These are phyloP conservation scores for Palythoa caribaeorum DNA, from an alignment of 92 coral and sea anemone genomes.

Conservation along the genomic window DNA sequence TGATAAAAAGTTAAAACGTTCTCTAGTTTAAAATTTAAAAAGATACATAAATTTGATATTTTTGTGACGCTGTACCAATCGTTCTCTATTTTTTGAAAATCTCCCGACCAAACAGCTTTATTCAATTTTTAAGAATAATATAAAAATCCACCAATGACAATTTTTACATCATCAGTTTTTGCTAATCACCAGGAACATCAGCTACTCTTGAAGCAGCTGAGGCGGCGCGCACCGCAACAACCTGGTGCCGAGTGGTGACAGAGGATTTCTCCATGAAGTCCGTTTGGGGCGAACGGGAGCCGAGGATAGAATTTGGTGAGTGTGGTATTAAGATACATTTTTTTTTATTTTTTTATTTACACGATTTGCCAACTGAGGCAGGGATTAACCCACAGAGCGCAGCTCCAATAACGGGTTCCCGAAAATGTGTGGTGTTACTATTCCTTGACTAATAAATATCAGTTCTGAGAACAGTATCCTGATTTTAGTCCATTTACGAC, in stretches of 20 bases:
- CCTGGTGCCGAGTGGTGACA: conserved; percentile 49
- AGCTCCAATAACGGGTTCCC: no score
- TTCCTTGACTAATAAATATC: no score
- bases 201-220: conserved; percentile 7
- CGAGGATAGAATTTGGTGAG: conserved; percentile 41
- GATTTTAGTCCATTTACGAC: no score
- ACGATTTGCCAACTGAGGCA: no score
- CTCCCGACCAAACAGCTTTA: neutral
- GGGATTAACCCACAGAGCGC: no score
- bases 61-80: no score
- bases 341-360: no score
- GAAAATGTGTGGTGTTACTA: no score
- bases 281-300: conserved; percentile 37
- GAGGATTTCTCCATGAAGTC: conserved; percentile 45
- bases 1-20: no score
- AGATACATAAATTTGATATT: no score
- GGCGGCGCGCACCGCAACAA: conserved; percentile 31
- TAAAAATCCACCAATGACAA: neutral
- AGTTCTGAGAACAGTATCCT: no score
- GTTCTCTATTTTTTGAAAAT: neutral
- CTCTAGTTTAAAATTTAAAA: no score
- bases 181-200: conserved; percentile 29
- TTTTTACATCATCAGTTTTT: neutral
- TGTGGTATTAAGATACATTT: neutral
- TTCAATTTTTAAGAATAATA: neutral